phyloP scores from a whole-genome alignment of 2,113 vertebrate species.

The Colius striatus region DNA sequence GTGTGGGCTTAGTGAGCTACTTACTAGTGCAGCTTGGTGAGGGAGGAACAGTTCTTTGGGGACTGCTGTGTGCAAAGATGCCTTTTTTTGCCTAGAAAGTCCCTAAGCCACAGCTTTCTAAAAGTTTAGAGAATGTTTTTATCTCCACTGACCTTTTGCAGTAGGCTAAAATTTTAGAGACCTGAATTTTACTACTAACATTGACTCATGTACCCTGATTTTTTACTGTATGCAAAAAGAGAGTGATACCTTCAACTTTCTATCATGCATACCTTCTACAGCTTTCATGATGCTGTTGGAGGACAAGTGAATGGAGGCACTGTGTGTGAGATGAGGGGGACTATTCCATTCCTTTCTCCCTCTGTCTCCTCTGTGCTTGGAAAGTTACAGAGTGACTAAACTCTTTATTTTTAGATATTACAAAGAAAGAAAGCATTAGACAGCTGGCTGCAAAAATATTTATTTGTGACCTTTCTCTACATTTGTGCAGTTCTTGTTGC shows the following conservation, averaged over 20 bases:
- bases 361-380: not conserved
- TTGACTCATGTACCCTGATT: not conserved
- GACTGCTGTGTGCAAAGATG: not conserved
- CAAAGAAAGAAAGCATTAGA: slow-evolving; percentile 46
- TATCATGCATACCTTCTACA: not conserved
- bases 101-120: not conserved
- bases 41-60: not conserved
- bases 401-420: slow-evolving; percentile 57
- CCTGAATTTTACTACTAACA: not conserved
- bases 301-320: not conserved
- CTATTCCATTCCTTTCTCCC: not conserved
- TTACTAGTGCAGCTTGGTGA: not conserved
- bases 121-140: slow-evolving; percentile 14
- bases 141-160: slow-evolving; percentile 9
- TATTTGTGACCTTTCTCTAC: slow-evolving; percentile 54
- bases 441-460: slow-evolving; percentile 55
- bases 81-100: slow-evolving; percentile 28
- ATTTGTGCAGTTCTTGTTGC: slow-evolving; percentile 10
- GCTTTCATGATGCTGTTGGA: not conserved
- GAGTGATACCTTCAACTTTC: not conserved
- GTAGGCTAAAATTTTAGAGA: not conserved
- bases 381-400: slow-evolving; percentile 48
- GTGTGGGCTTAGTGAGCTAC: not conserved
- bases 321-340: not conserved
- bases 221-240: not conserved